phyloP scores from a whole-genome alignment of 2,797 vertebrate genomes.

The Acropternis orthonyx region DNA sequence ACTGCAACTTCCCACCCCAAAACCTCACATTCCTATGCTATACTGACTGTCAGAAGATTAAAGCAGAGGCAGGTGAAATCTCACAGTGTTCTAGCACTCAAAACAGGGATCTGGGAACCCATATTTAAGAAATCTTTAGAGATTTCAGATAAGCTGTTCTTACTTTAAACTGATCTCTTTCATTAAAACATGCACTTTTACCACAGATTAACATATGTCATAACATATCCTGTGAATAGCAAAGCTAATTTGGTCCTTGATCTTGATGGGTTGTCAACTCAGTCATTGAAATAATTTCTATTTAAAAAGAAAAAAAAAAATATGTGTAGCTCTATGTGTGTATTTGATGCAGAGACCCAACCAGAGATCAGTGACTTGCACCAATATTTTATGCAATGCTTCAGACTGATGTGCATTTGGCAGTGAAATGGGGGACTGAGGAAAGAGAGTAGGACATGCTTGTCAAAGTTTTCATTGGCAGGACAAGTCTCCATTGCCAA shows the following conservation, averaged over 20 bases:
- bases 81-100: neutral
- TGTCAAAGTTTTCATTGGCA: neutral
- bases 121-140: neutral
- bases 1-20: accelerated
- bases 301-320: neutral
- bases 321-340: neutral
- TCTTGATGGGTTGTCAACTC: neutral
- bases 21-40: neutral
- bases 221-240: neutral
- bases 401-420: neutral
- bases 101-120: neutral
- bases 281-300: neutral
- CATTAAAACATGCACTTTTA: neutral
- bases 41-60: neutral
- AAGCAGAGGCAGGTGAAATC: neutral
- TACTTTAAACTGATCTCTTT: neutral
- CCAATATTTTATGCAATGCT: neutral
- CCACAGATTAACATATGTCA: neutral
- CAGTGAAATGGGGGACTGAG: neutral
- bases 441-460: neutral
- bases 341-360: neutral
- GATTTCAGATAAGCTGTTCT: neutral
- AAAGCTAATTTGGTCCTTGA: neutral
- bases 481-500: neutral
- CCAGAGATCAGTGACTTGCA: neutral